Evolutionary conservation across 2,797 vertebrate genomes (phyloP).

Genomic region (Oreochromis grahami): DNA sequence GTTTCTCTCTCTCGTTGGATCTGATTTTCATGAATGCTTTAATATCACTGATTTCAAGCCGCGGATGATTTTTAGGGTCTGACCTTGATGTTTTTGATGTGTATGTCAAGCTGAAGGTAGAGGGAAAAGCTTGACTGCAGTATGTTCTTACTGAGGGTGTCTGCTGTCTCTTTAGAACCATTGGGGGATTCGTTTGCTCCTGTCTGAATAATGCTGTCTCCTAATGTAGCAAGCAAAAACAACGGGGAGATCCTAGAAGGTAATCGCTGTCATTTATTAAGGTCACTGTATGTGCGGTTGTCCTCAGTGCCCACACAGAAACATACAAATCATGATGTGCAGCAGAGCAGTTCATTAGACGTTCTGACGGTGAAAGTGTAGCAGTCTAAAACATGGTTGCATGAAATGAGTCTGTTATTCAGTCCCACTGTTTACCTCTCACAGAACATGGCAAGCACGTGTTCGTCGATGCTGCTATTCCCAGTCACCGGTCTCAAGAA

Average conservation of each 20-base stretch:
- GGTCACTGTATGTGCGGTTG: background rate
- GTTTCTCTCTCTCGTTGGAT: background rate
- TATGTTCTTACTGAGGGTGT: background rate
- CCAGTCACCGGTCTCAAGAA: constrained; percentile 83
- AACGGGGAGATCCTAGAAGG: background rate
- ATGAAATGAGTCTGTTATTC: background rate
- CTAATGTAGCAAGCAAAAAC: background rate
- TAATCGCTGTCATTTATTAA: background rate
- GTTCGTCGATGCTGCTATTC: constrained; percentile 82
- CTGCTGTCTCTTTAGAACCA: fast-evolving
- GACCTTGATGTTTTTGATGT: background rate
- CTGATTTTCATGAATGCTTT: background rate
- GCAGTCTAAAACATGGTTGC: background rate
- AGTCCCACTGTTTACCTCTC: background rate
- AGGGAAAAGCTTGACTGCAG: background rate
- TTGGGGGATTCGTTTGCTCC: fast-evolving
- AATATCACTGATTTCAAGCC: background rate
- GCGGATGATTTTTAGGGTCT: background rate
- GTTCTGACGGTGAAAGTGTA: background rate
- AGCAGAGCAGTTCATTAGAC: background rate
- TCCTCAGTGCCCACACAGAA: background rate
- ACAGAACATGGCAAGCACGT: background rate
- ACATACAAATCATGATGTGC: background rate
- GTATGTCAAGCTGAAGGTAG: background rate
- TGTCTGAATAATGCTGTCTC: background rate